phyloP scores from a whole-genome alignment of 2,797 vertebrate species.

The Lepus oiostolus region DNA sequence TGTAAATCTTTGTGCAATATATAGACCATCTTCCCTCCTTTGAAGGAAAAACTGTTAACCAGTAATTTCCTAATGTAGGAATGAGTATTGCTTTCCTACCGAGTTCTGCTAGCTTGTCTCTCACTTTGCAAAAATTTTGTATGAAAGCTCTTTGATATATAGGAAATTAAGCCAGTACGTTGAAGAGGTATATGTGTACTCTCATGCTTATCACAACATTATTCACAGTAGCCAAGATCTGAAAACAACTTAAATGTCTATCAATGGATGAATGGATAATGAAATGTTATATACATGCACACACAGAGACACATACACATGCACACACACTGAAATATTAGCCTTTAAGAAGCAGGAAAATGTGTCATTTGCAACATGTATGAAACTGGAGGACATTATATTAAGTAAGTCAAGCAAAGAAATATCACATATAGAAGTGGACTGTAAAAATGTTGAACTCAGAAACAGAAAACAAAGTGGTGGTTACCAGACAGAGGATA shows the following conservation, averaged over 20 bases:
- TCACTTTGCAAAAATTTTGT: not conserved
- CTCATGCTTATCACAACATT: not conserved
- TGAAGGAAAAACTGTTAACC: not conserved
- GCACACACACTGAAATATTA: not conserved
- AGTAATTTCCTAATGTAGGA: not conserved
- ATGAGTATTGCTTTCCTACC: constrained; percentile 22
- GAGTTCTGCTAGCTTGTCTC: not conserved
- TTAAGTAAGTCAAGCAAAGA: not conserved
- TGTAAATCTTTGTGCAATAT: not conserved
- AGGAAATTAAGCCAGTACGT: not conserved
- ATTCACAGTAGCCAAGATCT: not conserved
- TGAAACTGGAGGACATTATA: not conserved
- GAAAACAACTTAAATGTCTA: not conserved
- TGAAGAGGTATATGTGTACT: not conserved
- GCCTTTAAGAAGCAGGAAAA: not conserved
- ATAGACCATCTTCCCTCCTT: constrained; percentile 28
- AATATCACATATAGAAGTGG: not conserved
- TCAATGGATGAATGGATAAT: not conserved
- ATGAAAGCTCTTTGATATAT: not conserved
- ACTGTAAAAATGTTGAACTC: not conserved
- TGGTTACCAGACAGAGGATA: not conserved
- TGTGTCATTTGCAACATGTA: not conserved
- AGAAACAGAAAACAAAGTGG: not conserved
- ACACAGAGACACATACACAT: not conserved
- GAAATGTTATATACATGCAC: not conserved